Percentiles rank a stretch among this genome's conserved stretches.
Conservation (phyloP, 1,140 invertebrate genomes). For the Steinernema feltiae region DNA sequence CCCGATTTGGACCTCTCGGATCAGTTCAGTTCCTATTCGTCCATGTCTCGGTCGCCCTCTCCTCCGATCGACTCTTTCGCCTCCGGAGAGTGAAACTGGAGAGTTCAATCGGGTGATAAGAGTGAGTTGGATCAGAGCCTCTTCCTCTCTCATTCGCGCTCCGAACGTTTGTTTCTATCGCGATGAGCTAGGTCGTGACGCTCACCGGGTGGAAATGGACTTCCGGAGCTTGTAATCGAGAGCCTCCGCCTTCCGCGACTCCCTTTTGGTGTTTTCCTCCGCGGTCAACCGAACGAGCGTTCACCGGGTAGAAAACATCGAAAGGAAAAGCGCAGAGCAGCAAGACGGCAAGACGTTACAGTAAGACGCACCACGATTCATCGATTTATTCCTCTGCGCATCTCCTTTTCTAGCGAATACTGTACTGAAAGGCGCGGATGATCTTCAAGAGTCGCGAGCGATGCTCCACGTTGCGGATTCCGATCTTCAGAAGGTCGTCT, state of each 20-base stretch:
- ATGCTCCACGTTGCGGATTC: not conserved
- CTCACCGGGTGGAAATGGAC: not conserved
- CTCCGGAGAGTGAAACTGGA: not conserved
- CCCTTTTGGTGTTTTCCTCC: not conserved
- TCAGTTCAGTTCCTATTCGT: not conserved
- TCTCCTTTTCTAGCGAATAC: no score
- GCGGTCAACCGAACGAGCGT: not conserved
- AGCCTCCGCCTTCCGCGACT: not conserved
- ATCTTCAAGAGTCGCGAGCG: not conserved
- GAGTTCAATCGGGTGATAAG: not conserved
- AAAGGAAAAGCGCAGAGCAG: no score
- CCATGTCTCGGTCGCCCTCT: not conserved
- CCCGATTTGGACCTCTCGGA: not conserved
- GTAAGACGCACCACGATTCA: no score
- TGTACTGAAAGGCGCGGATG: not conserved
- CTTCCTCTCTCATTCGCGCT: no score
- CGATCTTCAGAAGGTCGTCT: not conserved
- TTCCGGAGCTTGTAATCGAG: not conserved
- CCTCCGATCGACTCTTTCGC: not conserved
- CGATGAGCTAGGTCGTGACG: no score
- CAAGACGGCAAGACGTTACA: no score
- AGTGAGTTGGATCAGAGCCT: not conserved
- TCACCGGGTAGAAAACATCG: not conserved
- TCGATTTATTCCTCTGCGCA: no score
- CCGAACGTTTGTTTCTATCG: no score